phyloP scores from a whole-genome alignment of 2,888 invertebrate genomes.

The Terebella lapidaria region DNA sequence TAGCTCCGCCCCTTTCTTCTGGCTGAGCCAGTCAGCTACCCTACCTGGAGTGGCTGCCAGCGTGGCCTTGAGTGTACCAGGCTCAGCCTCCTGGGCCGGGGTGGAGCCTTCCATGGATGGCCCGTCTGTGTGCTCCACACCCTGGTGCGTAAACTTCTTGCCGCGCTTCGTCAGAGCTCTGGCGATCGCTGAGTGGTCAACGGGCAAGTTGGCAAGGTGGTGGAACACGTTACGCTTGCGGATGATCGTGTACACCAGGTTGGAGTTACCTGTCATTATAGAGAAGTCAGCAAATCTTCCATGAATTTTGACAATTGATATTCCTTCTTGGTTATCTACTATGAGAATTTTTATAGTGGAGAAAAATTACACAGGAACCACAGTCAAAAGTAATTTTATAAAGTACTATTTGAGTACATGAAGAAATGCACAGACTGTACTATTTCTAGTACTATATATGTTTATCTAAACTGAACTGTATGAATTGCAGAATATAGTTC shows the following conservation, averaged over 20 bases:
- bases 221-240: slow-evolving; percentile 98
- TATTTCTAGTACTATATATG: too few relatives aligned
- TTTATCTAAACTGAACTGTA: too few relatives aligned
- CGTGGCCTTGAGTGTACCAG: slow-evolving; percentile 82
- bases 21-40: not conserved
- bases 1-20: too few relatives aligned
- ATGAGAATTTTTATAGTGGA: too few relatives aligned
- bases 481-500: too few relatives aligned
- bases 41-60: slow-evolving; percentile 81
- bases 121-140: slow-evolving; percentile 27
- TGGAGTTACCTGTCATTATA: slow-evolving; percentile 89
- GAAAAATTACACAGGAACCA: too few relatives aligned
- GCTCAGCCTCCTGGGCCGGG: slow-evolving; percentile 51
- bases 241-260: slow-evolving; percentile 97
- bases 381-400: too few relatives aligned
- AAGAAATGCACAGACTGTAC: too few relatives aligned
- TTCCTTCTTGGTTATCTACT: too few relatives aligned
- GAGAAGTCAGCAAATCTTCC: not conserved
- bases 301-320: too few relatives aligned
- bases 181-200: slow-evolving; percentile 82
- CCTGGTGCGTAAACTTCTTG: not conserved
- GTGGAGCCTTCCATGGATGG: slow-evolving; percentile 51
- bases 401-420: too few relatives aligned
- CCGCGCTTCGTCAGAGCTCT: slow-evolving; percentile 61
- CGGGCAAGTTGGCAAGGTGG: slow-evolving; percentile 91